A percentile compares a stretch with the other conserved stretches of the same genome.
These are phyloP conservation scores for Pomacea maculata DNA, from an alignment of 1,140 invertebrate species.

Conservation along the genomic window DNA sequence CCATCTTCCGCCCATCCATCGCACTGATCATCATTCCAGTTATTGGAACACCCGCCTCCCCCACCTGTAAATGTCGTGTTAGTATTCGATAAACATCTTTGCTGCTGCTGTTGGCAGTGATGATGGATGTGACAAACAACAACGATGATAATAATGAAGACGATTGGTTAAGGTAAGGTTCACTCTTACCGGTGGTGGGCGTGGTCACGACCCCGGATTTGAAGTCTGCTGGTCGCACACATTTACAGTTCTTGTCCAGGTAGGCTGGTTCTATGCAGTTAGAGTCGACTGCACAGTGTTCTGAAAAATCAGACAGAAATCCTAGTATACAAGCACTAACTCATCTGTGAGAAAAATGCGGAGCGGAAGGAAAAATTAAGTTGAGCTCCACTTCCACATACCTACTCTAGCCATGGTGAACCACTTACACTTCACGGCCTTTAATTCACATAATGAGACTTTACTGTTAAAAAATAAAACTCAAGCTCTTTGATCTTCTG, in stretches of 20 bases:
- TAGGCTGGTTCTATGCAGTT: conserved; percentile 48
- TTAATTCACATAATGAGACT: no score
- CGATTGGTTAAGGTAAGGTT: no score
- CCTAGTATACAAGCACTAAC: not conserved
- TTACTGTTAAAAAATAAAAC: no score
- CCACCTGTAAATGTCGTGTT: conserved; percentile 7
- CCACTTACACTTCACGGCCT: no score
- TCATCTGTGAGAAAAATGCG: not conserved
- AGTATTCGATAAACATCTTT: not conserved
- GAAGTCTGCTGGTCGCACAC: conserved; percentile 50
- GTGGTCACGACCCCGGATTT: conserved; percentile 32
- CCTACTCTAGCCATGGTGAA: no score
- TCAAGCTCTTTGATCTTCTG: no score
- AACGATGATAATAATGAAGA: no score
- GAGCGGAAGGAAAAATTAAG: not conserved
- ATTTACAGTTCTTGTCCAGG: conserved; percentile 56
- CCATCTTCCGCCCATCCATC: conserved; percentile 40
- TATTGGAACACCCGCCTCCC: conserved; percentile 28
- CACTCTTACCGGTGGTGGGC: not conserved
- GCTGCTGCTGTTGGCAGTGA: not conserved
- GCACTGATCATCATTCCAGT: conserved; percentile 39
- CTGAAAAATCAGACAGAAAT: conserved; percentile 29
- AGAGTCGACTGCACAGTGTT: conserved; percentile 42
- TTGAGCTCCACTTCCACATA: not conserved
- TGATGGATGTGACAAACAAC: no score